Evolutionary conservation across 1,140 invertebrate genomes (phyloP).

Genomic region (Nephila pilipes): DNA sequence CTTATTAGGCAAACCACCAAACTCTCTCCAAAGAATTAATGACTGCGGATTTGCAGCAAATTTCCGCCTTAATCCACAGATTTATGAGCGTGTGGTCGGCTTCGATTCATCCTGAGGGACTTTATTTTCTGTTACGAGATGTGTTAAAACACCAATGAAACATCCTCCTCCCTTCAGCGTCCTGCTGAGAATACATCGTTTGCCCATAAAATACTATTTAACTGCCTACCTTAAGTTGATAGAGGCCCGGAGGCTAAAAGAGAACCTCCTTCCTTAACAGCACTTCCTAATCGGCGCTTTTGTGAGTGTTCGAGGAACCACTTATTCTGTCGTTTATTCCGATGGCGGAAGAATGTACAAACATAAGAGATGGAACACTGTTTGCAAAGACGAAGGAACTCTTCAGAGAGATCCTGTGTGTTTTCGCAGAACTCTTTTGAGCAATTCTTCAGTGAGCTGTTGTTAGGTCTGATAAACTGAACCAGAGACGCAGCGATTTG

Average conservation of each 20-base stretch:
- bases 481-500: background rate
- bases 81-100: constrained; percentile 47
- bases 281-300: constrained; percentile 13
- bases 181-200: constrained; percentile 18
- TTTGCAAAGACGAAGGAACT: background rate
- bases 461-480: background rate
- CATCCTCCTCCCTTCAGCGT: background rate
- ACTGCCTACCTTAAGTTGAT: constrained; percentile 32
- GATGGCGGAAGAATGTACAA: too few relatives aligned
- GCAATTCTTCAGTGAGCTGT: background rate
- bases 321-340: background rate
- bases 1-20: too few relatives aligned
- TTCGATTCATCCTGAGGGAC: constrained; percentile 20
- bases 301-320: background rate
- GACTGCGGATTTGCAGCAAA: constrained; percentile 48
- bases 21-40: constrained; percentile 36
- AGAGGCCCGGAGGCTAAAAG: background rate
- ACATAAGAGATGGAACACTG: background rate
- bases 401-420: background rate
- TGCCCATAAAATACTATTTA: constrained; percentile 40
- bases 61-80: constrained; percentile 56
- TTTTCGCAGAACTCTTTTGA: background rate
- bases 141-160: constrained; percentile 56
- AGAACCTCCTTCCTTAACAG: background rate
- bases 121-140: constrained; percentile 38